phyloP scores from a whole-genome alignment of 2,797 vertebrate species.

The Champsocephalus gunnari region DNA sequence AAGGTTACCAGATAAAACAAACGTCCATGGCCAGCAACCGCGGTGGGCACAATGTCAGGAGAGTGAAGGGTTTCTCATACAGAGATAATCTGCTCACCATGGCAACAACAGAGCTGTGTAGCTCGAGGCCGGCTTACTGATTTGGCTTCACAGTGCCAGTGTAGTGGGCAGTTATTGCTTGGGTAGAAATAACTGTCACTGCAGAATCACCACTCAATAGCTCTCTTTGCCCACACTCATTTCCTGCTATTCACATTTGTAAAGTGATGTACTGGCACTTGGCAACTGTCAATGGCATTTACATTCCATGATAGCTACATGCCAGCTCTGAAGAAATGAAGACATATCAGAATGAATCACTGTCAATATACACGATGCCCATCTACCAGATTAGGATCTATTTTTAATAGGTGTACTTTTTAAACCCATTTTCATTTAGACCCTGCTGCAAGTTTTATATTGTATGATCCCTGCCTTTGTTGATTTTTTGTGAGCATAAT shows the following conservation, averaged over 20 bases:
- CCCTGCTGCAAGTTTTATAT: not conserved
- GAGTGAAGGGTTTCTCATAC: constrained; percentile 37
- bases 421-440: constrained; percentile 17
- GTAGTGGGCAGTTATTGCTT: constrained; percentile 66
- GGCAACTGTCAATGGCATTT: constrained; percentile 60
- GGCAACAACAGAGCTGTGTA: constrained; percentile 66
- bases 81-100: constrained; percentile 72
- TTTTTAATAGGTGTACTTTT: constrained; percentile 30
- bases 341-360: constrained; percentile 54
- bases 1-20: constrained; percentile 58
- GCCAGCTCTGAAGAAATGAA: constrained; percentile 53
- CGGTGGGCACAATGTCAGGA: constrained; percentile 44
- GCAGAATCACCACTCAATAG: constrained; percentile 58
- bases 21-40: constrained; percentile 24
- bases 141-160: constrained; percentile 62
- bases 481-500: constrained; percentile 29
- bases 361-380: constrained; percentile 22
- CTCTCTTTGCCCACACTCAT: constrained; percentile 58
- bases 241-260: constrained; percentile 67
- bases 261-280: constrained; percentile 54
- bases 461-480: constrained; percentile 24
- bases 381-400: constrained; percentile 34
- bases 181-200: constrained; percentile 69
- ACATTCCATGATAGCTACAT: constrained; percentile 40
- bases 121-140: constrained; percentile 64